Evolutionary conservation across 2,888 invertebrate genomes (phyloP).

Genomic region (Xiphydria camelus): DNA sequence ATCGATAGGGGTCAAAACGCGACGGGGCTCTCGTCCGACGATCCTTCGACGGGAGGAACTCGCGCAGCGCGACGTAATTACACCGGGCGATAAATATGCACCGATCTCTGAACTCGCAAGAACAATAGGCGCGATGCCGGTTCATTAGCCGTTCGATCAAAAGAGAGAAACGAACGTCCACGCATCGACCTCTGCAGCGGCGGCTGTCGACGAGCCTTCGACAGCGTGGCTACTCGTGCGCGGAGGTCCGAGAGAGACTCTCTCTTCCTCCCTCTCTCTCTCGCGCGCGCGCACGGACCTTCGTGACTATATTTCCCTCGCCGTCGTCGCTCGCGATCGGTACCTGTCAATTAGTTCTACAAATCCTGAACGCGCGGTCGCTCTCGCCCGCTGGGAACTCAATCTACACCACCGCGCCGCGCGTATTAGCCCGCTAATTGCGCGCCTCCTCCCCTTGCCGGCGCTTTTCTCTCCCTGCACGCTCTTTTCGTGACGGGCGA

Average conservation of each 20-base stretch:
- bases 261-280: too few relatives aligned
- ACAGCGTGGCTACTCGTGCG: neutral
- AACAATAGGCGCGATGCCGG: constrained; percentile 18
- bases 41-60: too few relatives aligned
- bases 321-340: constrained; percentile 1
- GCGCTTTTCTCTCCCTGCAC: too few relatives aligned
- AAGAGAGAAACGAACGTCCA: constrained; percentile 27
- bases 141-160: constrained; percentile 43
- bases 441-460: constrained; percentile 6
- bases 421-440: constrained; percentile 30
- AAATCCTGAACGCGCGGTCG: too few relatives aligned
- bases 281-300: neutral
- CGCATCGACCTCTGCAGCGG: neutral
- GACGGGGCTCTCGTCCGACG: too few relatives aligned
- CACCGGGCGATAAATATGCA: constrained; percentile 2
- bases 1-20: too few relatives aligned
- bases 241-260: too few relatives aligned
- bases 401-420: constrained; percentile 22
- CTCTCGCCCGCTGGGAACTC: constrained; percentile 20
- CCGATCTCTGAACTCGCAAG: constrained; percentile 4
- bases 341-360: constrained; percentile 17
- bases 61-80: too few relatives aligned
- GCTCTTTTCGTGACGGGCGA: too few relatives aligned
- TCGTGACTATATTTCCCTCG: constrained; percentile 1
- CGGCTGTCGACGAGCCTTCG: constrained; percentile 2